Evolutionary conservation across 2,888 invertebrate species (phyloP), one percentile per base, ranked within the genome.

Genomic region (Phaonia tiefii): DNA sequence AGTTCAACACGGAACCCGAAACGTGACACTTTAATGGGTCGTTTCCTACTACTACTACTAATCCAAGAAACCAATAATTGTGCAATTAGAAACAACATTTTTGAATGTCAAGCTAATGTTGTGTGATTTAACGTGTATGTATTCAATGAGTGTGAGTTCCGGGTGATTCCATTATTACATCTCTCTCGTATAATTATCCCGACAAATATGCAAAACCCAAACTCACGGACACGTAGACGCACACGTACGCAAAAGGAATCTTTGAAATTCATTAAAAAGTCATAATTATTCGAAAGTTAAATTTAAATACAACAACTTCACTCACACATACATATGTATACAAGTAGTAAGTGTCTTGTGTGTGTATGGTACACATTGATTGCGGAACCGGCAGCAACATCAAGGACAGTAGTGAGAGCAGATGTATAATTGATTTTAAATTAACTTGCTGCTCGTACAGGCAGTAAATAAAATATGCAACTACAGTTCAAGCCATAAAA

Each of bases 351-450:
- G n/a, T n/a, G n/a, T n/a, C n/a, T n/a, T n/a, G n/a, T 39, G n/a
- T 3, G 15, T 46, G 7, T 46, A 71, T 58, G 17, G n/a, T 15
- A 26, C 31, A 58, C 37, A 58, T 15, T 15, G 15, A 7, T 15
- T 13, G 42, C 20, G 17, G 37, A n/a, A 78, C 31, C 11, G 25
- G 54, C 17, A 58, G 2, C 1, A 69, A 37, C 39, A 60, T 17
- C 26, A 73, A 69, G 15, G 20, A 26, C 42, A 66, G 66, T 31
- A 51, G 15, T 72, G 11, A 26, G 42, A n/a, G 37, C 63, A 42
- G 54, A 54, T 63, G 42, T 42, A 70, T 80, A 80, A 74, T 80
- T 76, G 70, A 75, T 80, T 76, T 70, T 63, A 73, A 76, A 74
- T 70, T 73, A 65, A 76, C 65, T 65, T 20, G 46, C 63, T 58